A percentile compares a stretch with the other conserved stretches of the same genome.
Evolutionary conservation across 2,113 vertebrate species (phyloP).

Genomic region (Channa maculata): DNA sequence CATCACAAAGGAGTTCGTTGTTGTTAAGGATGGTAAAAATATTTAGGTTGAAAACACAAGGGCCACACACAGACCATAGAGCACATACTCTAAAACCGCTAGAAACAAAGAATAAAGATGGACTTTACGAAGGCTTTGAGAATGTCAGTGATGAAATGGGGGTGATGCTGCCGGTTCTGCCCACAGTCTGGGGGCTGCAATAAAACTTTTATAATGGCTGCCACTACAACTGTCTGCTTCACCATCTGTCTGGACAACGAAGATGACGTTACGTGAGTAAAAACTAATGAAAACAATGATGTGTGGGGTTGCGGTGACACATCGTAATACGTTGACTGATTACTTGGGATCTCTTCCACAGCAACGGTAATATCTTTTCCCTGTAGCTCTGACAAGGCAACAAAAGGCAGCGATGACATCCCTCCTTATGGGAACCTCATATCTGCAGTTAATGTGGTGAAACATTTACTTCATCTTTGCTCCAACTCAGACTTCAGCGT

Average conservation of each 20-base stretch:
- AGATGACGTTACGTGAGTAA: constrained; percentile 33
- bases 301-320: constrained; percentile 49
- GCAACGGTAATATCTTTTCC: constrained; percentile 46
- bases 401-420: constrained; percentile 31
- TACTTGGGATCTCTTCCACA: constrained; percentile 53
- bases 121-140: constrained; percentile 4
- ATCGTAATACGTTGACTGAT: constrained; percentile 56
- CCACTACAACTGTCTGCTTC: constrained; percentile 34
- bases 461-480: constrained; percentile 51
- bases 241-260: constrained; percentile 55
- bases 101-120: background rate
- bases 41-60: background rate
- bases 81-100: too few relatives aligned
- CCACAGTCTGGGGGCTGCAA: constrained; percentile 11
- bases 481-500: constrained; percentile 24
- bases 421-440: constrained; percentile 41
- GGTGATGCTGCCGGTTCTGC: background rate
- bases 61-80: background rate
- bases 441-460: constrained; percentile 60
- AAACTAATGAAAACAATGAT: constrained; percentile 67
- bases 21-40: too few relatives aligned
- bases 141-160: background rate
- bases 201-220: constrained; percentile 49
- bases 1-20: too few relatives aligned
- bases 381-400: constrained; percentile 35